phyloP scores from a whole-genome alignment of 2,888 invertebrate species.

The Tromatobia lineatoria region DNA sequence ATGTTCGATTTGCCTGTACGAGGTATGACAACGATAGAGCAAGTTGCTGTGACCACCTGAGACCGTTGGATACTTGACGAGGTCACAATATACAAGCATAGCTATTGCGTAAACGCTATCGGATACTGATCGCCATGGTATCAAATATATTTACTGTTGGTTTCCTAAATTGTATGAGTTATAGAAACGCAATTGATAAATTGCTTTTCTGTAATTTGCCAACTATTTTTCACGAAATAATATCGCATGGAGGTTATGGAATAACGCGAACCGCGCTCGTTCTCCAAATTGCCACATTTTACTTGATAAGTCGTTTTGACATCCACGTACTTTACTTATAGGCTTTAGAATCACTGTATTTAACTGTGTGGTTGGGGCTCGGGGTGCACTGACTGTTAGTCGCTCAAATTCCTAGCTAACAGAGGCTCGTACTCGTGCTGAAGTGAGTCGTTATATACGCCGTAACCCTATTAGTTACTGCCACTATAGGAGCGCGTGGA shows the following conservation, averaged over 20 bases:
- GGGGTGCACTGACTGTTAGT: neutral
- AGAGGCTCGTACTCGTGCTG: neutral
- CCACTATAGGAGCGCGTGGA: neutral
- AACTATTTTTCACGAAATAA: neutral
- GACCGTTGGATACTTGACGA: conserved; percentile 46
- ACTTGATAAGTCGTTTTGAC: conserved; percentile 21
- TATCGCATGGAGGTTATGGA: conserved; percentile 4
- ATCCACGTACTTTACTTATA: neutral
- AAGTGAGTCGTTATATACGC: conserved; percentile 18
- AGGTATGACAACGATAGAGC: conserved; percentile 35
- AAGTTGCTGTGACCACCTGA: conserved; percentile 38
- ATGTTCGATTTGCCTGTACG: conserved; percentile 33
- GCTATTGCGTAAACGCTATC: conserved; percentile 34
- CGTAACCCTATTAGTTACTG: conserved; percentile 33
- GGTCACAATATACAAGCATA: conserved; percentile 48
- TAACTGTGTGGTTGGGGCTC: neutral
- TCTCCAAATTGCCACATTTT: neutral
- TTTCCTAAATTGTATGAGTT: conserved; percentile 31
- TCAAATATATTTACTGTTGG: conserved; percentile 21
- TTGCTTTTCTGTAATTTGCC: neutral
- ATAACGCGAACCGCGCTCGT: neutral
- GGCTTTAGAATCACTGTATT: conserved; percentile 15
- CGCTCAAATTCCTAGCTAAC: neutral
- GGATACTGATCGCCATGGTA: conserved; percentile 45
- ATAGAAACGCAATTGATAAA: neutral